These are phyloP conservation scores for Rhagonycha lutea DNA, from an alignment of 2,888 invertebrate species.

Conservation along the genomic window DNA sequence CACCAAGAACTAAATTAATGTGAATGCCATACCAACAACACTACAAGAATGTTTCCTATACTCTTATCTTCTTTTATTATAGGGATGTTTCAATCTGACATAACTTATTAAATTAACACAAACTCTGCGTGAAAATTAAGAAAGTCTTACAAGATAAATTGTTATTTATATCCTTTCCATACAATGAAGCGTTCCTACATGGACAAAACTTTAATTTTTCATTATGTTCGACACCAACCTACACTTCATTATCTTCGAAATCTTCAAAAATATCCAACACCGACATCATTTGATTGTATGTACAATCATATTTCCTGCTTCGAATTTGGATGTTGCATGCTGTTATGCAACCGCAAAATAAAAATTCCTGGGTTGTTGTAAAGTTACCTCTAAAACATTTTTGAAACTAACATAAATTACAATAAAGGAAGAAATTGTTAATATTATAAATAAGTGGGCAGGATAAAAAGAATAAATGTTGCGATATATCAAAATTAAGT, in stretches of 20 bases:
- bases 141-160: background rate
- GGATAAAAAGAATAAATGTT: background rate
- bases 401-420: background rate
- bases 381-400: background rate
- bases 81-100: constrained; percentile 13
- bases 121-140: background rate
- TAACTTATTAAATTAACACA: background rate
- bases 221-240: background rate
- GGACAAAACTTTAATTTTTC: background rate
- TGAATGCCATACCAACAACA: constrained; percentile 14
- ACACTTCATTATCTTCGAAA: background rate
- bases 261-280: background rate
- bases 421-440: background rate
- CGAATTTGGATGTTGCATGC: background rate
- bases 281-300: background rate
- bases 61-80: constrained; percentile 22
- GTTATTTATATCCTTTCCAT: background rate
- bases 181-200: background rate
- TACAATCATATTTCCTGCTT: background rate
- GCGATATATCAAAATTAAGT: constrained; percentile 1
- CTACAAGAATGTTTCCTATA: constrained; percentile 22
- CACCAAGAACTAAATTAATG: constrained; percentile 32
- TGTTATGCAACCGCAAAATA: background rate
- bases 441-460: background rate
- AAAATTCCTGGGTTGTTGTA: background rate